phyloP scores from a whole-genome alignment of 30 jellyfish, hydroid and myxozoan genomes.

The Hydractinia symbiolongicarpus region DNA sequence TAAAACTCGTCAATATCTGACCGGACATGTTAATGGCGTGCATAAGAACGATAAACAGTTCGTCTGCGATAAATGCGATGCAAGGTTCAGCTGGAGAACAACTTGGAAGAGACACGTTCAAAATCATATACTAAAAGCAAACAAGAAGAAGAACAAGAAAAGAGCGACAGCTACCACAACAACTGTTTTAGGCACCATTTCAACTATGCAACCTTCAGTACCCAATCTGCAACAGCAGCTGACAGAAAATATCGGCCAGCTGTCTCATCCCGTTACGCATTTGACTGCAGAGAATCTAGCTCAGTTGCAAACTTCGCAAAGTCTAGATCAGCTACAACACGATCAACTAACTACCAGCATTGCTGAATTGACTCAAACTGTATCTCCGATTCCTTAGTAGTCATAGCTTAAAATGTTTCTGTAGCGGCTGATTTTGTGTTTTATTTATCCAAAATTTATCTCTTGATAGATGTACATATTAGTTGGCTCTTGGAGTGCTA shows the following conservation, averaged over 20 bases:
- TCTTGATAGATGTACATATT: too few species aligned
- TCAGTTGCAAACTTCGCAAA: constrained; percentile 5
- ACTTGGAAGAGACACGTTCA: constrained; percentile 43
- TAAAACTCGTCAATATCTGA: constrained; percentile 34
- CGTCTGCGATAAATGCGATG: constrained; percentile 48
- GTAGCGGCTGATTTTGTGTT: too few species aligned
- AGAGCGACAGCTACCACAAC: constrained; percentile 7
- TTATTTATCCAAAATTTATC: too few species aligned
- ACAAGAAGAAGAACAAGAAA: constrained; percentile 21
- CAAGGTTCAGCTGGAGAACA: constrained; percentile 45
- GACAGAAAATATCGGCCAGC: not conserved
- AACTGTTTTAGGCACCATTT: constrained; percentile 8
- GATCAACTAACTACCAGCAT: constrained; percentile 17
- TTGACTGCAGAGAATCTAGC: not conserved
- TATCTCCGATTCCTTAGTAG: not conserved
- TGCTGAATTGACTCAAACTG: constrained; percentile 7
- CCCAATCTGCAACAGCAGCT: constrained; percentile 28
- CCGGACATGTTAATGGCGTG: constrained; percentile 45
- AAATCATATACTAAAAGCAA: constrained; percentile 22
- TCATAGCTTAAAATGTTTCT: not conserved
- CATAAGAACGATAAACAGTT: constrained; percentile 43
- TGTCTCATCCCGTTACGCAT: constrained; percentile 18
- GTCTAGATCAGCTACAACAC: not conserved
- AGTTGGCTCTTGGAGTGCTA: too few species aligned
- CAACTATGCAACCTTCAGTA: constrained; percentile 7